Conservation (phyloP, 2,113 vertebrate genomes). For the Sphyrna mokarran region DNA sequence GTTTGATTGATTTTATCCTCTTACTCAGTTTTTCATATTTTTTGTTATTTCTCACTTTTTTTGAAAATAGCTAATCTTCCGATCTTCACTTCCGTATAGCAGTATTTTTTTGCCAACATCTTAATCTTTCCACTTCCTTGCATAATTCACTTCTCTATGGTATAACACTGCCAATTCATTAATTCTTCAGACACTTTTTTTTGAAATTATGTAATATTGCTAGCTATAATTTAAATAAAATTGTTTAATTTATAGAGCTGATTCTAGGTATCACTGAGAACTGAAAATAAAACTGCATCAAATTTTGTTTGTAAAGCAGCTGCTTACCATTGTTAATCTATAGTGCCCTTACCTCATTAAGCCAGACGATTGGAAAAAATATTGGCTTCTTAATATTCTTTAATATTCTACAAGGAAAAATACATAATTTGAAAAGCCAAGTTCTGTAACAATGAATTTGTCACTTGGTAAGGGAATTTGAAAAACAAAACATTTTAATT, state of each 20-base stretch:
- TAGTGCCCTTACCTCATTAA: constrained; percentile 78
- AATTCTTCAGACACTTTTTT: not conserved
- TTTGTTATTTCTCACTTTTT: not conserved
- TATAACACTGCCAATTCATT: not conserved
- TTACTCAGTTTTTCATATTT: not conserved
- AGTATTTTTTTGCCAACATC: not conserved
- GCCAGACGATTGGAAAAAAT: constrained; percentile 78
- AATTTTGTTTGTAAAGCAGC: not conserved
- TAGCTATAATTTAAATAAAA: not conserved
- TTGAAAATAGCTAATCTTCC: not conserved
- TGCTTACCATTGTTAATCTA: not conserved
- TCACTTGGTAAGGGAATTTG: too few relatives aligned
- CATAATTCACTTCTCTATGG: not conserved
- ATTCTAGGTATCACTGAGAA: not conserved
- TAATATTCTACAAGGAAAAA: constrained; percentile 61
- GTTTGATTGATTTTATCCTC: not conserved
- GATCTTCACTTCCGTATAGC: not conserved
- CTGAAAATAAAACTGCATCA: not conserved
- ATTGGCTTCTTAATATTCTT: constrained; percentile 61
- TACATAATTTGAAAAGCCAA: not conserved
- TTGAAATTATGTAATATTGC: not conserved
- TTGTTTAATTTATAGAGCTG: not conserved
- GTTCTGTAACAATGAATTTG: not conserved
- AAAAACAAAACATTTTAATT: not conserved
- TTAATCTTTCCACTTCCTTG: not conserved